phyloP scores from a whole-genome alignment of 2,888 invertebrate genomes.

The Sphaerophoria rueppellii region DNA sequence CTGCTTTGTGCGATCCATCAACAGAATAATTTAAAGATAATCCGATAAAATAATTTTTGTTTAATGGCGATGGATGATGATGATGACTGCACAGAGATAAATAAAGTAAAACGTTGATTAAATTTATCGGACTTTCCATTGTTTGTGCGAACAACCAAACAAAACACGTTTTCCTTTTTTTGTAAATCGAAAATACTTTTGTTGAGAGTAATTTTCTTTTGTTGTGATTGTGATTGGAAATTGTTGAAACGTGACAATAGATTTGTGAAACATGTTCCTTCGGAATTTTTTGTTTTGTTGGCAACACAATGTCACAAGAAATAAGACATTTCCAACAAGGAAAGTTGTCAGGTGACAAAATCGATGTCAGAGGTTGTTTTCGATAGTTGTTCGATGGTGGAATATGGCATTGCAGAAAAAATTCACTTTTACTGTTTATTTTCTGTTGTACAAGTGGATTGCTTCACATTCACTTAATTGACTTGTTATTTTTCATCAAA shows the following conservation, averaged over 20 bases:
- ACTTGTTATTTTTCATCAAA: neutral
- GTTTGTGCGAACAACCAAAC: slow-evolving; percentile 31
- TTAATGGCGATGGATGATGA: slow-evolving; percentile 14
- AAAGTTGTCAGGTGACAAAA: slow-evolving; percentile 57
- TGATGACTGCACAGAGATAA: neutral
- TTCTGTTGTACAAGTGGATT: neutral
- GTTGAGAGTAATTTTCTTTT: neutral
- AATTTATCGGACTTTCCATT: slow-evolving; percentile 44
- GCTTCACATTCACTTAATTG: neutral
- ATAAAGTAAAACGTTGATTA: slow-evolving; percentile 9
- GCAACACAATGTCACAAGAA: neutral
- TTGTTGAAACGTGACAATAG: slow-evolving; percentile 56
- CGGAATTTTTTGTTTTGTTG: slow-evolving; percentile 23
- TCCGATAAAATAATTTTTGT: slow-evolving; percentile 19
- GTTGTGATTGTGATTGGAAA: slow-evolving; percentile 1
- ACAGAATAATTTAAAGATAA: slow-evolving; percentile 3
- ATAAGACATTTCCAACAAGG: slow-evolving; percentile 2
- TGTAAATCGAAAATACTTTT: neutral
- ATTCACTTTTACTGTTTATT: slow-evolving; percentile 1
- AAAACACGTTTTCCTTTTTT: slow-evolving; percentile 27
- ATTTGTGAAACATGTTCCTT: slow-evolving; percentile 44
- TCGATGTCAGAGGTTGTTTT: slow-evolving; percentile 61
- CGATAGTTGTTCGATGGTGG: slow-evolving; percentile 7
- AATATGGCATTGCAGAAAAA: neutral
- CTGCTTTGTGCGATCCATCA: slow-evolving; percentile 4